Evolutionary conservation across 2,113 vertebrate genomes (phyloP).

Genomic region (Vireo altiloquus): DNA sequence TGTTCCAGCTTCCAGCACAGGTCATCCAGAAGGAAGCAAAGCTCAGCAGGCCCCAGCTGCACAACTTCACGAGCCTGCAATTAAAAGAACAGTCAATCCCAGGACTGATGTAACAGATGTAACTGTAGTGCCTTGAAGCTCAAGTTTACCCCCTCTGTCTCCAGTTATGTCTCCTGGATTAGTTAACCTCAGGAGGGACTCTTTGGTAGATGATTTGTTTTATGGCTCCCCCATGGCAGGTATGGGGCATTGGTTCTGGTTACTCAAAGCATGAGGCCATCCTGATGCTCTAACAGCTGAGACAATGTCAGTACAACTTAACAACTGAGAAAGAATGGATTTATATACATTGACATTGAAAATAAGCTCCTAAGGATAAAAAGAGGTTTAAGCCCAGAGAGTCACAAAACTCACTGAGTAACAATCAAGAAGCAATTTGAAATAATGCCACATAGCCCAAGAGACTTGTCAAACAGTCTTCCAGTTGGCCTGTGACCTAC

Average conservation of each 20-base stretch:
- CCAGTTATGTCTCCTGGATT: background rate
- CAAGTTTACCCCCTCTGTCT: background rate
- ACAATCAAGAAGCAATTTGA: background rate
- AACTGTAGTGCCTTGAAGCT: background rate
- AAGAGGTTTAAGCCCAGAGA: background rate
- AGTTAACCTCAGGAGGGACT: background rate
- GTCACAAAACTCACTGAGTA: background rate
- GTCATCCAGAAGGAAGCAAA: constrained; percentile 92
- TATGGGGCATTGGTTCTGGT: background rate
- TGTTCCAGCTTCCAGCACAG: constrained; percentile 89
- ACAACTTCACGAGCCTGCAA: constrained; percentile 84
- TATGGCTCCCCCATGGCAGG: background rate
- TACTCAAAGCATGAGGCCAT: background rate
- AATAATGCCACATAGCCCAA: background rate
- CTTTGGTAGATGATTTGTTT: background rate
- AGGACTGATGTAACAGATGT: background rate
- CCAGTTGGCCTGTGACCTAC: background rate
- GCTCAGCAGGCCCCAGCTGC: constrained; percentile 87
- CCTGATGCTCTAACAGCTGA: background rate
- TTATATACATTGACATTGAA: background rate
- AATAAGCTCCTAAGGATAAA: background rate
- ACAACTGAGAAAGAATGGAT: background rate
- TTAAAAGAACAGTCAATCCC: background rate
- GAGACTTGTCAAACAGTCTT: background rate
- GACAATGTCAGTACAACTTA: background rate